Percentiles rank a stretch among this genome's conserved stretches.
phyloP scores from a whole-genome alignment of 2,888 invertebrate genomes.

The Tineola bisselliella region DNA sequence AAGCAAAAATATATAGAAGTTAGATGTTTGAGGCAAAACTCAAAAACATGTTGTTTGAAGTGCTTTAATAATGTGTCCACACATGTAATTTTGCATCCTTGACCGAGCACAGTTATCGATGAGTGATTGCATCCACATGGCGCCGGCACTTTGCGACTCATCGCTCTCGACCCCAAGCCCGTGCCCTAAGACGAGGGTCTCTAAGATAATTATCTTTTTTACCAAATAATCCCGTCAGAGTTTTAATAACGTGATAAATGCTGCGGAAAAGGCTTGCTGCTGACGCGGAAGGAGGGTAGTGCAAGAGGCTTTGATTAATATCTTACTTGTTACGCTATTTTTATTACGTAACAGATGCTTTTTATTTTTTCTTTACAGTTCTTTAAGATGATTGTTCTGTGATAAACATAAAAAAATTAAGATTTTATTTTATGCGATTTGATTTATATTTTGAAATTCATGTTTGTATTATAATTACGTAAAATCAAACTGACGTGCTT shows the following conservation, averaged over 20 bases:
- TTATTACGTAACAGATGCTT: constrained; percentile 56
- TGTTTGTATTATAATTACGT: too few relatives aligned
- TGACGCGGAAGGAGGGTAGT: constrained; percentile 55
- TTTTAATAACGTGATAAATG: constrained; percentile 66
- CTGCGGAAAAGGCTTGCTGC: constrained; percentile 60
- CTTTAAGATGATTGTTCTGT: constrained; percentile 16
- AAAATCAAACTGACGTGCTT: too few relatives aligned
- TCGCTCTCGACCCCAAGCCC: constrained; percentile 47
- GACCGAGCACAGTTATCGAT: constrained; percentile 54
- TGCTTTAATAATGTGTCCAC: neutral
- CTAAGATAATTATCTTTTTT: constrained; percentile 69
- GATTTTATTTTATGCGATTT: neutral
- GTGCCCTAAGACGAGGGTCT: constrained; percentile 48
- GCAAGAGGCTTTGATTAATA: constrained; percentile 38
- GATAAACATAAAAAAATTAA: neutral
- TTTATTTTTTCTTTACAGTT: constrained; percentile 47
- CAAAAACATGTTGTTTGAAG: neutral
- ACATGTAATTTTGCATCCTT: constrained; percentile 42
- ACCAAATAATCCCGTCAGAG: constrained; percentile 52
- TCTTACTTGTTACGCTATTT: constrained; percentile 43
- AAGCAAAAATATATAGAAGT: too few relatives aligned
- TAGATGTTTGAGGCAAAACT: too few relatives aligned
- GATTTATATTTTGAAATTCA: neutral
- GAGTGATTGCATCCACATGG: constrained; percentile 60
- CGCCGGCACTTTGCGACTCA: constrained; percentile 51